Evolutionary conservation across 1,140 invertebrate species (phyloP).

Genomic region (Mamestra configurata): DNA sequence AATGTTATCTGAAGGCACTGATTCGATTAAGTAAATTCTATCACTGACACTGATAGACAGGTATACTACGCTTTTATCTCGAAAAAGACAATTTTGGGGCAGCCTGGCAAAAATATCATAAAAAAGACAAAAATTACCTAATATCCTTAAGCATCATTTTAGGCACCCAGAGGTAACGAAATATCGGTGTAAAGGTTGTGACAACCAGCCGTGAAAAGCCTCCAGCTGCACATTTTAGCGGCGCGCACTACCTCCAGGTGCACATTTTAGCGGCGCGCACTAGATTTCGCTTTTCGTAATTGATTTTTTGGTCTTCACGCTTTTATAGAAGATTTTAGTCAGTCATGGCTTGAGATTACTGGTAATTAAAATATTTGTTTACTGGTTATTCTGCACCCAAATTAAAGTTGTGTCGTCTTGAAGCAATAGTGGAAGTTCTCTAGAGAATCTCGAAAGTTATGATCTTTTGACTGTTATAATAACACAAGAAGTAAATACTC

Average conservation of each 20-base stretch:
- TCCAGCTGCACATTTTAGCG: conserved; percentile 21
- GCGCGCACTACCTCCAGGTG: conserved; percentile 15
- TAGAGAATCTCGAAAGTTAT: too few relatives aligned
- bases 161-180: conserved; percentile 14
- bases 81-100: too few relatives aligned
- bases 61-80: too few relatives aligned
- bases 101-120: too few relatives aligned
- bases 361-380: background rate
- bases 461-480: too few relatives aligned
- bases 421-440: too few relatives aligned
- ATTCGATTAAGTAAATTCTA: too few relatives aligned
- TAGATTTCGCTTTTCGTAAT: conserved; percentile 42
- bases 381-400: background rate
- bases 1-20: too few relatives aligned
- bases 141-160: conserved; percentile 21
- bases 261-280: conserved; percentile 35
- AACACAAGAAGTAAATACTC: too few relatives aligned
- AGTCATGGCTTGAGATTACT: conserved; percentile 8
- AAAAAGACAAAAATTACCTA: conserved; percentile 3
- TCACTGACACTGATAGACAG: too few relatives aligned
- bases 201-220: conserved; percentile 21
- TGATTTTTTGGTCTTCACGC: conserved; percentile 40
- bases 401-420: too few relatives aligned
- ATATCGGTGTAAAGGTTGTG: conserved; percentile 41
- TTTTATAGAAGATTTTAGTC: conserved; percentile 25